These are phyloP conservation scores for Spea bombifrons DNA, from an alignment of 2,113 vertebrate genomes.

Conservation along the genomic window DNA sequence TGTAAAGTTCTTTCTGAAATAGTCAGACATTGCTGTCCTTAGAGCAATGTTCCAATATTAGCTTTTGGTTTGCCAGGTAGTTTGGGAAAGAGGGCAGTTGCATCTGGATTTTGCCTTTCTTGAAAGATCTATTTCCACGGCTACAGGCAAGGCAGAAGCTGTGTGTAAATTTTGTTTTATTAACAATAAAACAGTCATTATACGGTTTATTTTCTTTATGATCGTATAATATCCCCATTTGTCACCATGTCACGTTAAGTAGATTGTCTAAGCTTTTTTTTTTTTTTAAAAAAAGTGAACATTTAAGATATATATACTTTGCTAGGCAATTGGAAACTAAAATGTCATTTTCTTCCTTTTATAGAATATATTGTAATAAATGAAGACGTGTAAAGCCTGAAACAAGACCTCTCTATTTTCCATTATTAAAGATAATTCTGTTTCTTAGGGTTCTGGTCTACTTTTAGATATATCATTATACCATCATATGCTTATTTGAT, in stretches of 20 bases:
- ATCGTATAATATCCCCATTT: not conserved
- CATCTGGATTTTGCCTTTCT: too few relatives aligned
- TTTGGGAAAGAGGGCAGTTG: too few relatives aligned
- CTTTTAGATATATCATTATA: not conserved
- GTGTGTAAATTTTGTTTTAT: not conserved
- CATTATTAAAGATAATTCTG: not conserved
- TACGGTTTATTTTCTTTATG: not conserved
- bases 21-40: too few relatives aligned
- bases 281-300: not conserved
- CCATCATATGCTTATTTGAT: not conserved
- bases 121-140: not conserved
- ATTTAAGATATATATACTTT: not conserved
- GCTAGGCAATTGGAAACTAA: not conserved
- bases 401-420: not conserved
- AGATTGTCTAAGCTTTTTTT: not conserved
- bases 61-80: too few relatives aligned
- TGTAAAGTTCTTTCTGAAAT: too few relatives aligned
- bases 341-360: not conserved
- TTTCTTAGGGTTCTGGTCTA: not conserved
- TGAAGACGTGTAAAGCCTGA: not conserved
- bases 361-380: not conserved
- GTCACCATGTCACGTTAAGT: not conserved
- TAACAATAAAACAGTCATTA: constrained; percentile 2
- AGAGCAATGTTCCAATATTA: too few relatives aligned
- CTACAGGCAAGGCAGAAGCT: not conserved